phyloP scores from a whole-genome alignment of 2,113 vertebrate genomes.

The Eurystomus gularis region DNA sequence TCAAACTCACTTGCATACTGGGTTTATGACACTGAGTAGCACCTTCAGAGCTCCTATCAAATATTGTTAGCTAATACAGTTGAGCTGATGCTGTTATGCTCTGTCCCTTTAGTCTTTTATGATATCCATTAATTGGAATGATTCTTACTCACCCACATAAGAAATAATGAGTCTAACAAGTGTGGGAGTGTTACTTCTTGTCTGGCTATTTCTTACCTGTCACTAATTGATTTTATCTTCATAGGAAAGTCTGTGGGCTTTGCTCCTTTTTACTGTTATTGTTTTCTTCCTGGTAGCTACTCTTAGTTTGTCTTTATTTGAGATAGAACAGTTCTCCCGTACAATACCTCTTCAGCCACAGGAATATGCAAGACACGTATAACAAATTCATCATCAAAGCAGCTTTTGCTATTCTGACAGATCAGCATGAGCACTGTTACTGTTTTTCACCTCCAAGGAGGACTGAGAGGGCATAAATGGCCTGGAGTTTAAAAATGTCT shows the following conservation, averaged over 20 bases:
- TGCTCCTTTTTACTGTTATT: not conserved
- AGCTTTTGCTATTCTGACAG: not conserved
- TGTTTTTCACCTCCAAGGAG: not conserved
- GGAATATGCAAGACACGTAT: not conserved
- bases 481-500: not conserved
- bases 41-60: not conserved
- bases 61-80: not conserved
- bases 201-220: not conserved
- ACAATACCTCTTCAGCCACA: not conserved
- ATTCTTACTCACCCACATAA: not conserved
- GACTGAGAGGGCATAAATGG: not conserved
- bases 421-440: not conserved
- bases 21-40: not conserved
- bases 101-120: not conserved
- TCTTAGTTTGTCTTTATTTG: not conserved
- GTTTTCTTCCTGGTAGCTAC: not conserved
- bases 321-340: not conserved
- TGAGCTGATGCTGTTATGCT: not conserved
- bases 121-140: not conserved
- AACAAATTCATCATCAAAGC: not conserved
- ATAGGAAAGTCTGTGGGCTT: slow-evolving; percentile 20
- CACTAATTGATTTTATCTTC: not conserved
- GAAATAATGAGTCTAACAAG: not conserved
- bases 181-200: not conserved
- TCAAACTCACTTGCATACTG: not conserved